Percentiles rank a stretch among this genome's conserved stretches.
Evolutionary conservation across 2,888 invertebrate species (phyloP).

Genomic region (Anthophora plumipes): DNA sequence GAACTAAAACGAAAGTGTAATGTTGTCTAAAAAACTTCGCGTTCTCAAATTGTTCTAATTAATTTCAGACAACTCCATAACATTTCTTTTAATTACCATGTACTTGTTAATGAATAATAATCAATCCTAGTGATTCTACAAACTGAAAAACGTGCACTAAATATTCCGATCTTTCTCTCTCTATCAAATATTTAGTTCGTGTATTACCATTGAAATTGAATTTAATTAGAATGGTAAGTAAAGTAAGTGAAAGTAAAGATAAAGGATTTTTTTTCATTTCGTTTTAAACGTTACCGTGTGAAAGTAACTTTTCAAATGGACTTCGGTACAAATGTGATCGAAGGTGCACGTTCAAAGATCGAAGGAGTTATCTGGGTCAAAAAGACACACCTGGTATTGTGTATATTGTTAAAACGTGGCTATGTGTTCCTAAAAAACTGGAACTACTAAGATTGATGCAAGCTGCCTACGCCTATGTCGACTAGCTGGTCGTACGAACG

Average conservation of each 20-base stretch:
- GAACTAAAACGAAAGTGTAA: background rate
- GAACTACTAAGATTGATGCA: background rate
- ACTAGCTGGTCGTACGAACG: background rate
- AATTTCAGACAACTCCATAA: background rate
- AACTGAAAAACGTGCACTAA: background rate
- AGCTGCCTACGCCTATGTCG: conserved; percentile 15
- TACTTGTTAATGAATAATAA: background rate
- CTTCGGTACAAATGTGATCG: background rate
- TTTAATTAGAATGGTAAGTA: background rate
- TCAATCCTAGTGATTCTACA: background rate
- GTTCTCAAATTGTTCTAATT: background rate
- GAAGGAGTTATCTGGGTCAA: background rate
- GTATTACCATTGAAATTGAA: background rate
- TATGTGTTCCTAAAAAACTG: conserved; percentile 3
- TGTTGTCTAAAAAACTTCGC: conserved; percentile 2
- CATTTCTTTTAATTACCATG: background rate
- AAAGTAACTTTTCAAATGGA: background rate
- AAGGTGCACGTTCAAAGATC: conserved; percentile 13
- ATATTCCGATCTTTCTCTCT: background rate
- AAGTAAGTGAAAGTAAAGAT: background rate
- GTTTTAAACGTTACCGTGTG: background rate
- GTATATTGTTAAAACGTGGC: conserved; percentile 23
- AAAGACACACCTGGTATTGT: conserved; percentile 19
- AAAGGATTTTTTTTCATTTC: background rate
- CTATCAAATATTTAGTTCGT: background rate